Conservation (phyloP, 2,888 invertebrate genomes). For the Pheosia gnoma region DNA sequence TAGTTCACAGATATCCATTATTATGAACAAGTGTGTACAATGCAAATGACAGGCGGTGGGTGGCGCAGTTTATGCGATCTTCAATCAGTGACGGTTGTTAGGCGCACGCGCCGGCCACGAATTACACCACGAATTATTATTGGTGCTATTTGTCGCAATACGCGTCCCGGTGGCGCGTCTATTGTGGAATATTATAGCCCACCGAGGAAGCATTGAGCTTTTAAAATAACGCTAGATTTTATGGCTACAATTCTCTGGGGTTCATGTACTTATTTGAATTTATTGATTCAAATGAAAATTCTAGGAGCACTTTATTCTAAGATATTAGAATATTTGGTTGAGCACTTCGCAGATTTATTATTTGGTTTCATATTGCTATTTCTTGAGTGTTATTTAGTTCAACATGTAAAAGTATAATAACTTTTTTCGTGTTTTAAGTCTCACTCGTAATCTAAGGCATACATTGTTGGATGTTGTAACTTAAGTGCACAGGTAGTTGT, state of each 20-base stretch:
- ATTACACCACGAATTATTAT: constrained; percentile 67
- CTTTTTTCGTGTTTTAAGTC: not conserved
- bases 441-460: constrained; percentile 1
- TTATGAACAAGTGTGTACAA: constrained; percentile 51
- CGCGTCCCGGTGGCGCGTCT: constrained; percentile 47
- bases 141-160: constrained; percentile 69
- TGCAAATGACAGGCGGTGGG: constrained; percentile 69
- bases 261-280: not conserved
- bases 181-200: constrained; percentile 47
- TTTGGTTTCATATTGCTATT: not conserved
- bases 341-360: not conserved
- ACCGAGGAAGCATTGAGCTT: constrained; percentile 32
- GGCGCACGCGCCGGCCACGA: constrained; percentile 70
- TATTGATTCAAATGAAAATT: not conserved
- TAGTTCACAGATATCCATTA: constrained; percentile 41
- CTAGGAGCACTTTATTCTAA: too few species aligned
- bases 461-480: not conserved
- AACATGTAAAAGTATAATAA: too few species aligned
- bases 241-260: constrained; percentile 8
- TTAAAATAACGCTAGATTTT: constrained; percentile 14
- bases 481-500: constrained; percentile 5
- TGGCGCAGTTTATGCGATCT: constrained; percentile 68
- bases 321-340: not conserved
- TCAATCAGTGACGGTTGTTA: constrained; percentile 74
- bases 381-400: not conserved